Evolutionary conservation across 1,140 invertebrate genomes (phyloP), one percentile per base, ranked within the genome.

Genomic region (Spodoptera frugiperda): DNA sequence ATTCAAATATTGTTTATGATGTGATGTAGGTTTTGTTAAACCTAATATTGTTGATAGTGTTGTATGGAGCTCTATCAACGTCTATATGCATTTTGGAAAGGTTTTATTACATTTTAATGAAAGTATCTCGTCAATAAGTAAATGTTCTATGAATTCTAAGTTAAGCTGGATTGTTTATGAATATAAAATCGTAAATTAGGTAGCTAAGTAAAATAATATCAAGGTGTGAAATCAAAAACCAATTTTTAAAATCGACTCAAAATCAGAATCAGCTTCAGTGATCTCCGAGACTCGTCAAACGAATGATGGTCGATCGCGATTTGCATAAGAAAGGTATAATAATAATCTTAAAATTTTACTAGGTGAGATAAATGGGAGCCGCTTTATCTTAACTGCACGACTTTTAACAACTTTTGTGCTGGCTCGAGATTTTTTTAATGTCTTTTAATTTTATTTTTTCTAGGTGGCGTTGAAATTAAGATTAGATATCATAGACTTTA

Each of bases 271-370:
- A 65, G 0, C 11, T 0, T 9, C 17, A 14, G 3, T 51, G 19
- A 53, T 49, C 63, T 49, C 14, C 19, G 6, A 51, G 21, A 3
- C 46, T 68, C 65, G 65, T 49, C 65, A 68, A 63, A 48, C 61
- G 44, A 65, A 48, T 65, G 61, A 65, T 65, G 61, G 61, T 51
- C 57, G 46, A 74, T 67, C 59, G 9, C 46, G 44, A 76, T 76
- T 76, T 70, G 75, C 75, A 76, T 76, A 59, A 51, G 53, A 59
- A 76, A 76, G 19, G 49, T 54, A 70, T 76, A 76, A 76, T 76
- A 76, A 33, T 70, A 65, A 53, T 76, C 63, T 59, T 76, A 70
- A 76, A 68, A 67, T 76, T 76, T 76, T 44, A 76, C 49, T n/a
- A 54, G 39, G 25, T 25, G 63, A 65, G 75, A 76, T 76, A 76